Conservation (phyloP, 2,888 invertebrate species). For the Calliphora vomitoria region DNA sequence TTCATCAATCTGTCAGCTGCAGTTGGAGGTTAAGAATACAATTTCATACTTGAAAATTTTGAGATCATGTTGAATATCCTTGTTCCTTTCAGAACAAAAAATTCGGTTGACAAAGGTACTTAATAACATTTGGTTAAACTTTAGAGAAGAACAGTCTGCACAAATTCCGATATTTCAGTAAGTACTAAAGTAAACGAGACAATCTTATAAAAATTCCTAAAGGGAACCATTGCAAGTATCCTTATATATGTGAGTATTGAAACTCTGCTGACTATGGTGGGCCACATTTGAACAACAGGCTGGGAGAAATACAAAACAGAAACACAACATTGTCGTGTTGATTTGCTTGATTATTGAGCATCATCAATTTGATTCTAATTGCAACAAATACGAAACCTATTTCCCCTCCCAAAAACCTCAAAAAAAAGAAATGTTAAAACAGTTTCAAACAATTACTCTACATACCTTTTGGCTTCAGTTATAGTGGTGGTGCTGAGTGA, state of each 20-base stretch:
- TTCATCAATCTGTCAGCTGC: no score
- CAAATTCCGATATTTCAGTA: no score
- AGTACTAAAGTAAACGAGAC: no score
- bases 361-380: constrained; percentile 78
- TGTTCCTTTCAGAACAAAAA: no score
- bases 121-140: no score
- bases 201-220: neutral
- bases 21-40: no score
- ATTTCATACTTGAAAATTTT: no score
- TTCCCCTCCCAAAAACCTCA: constrained; percentile 1
- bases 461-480: constrained; percentile 35
- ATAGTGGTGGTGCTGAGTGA: constrained; percentile 46
- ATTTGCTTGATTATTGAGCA: constrained; percentile 76
- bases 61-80: no score
- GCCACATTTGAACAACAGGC: constrained; percentile 49
- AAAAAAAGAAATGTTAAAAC: constrained; percentile 3
- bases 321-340: constrained; percentile 76
- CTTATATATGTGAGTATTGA: neutral
- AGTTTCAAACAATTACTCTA: constrained; percentile 66
- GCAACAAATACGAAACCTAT: constrained; percentile 74
- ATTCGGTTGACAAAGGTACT: no score
- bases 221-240: neutral
- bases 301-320: constrained; percentile 15
- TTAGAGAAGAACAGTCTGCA: no score
- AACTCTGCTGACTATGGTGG: constrained; percentile 33